A percentile compares a stretch with the other conserved stretches of the same genome.
Conservation (phyloP, 2,888 invertebrate species). For the Dasypolia templi region DNA sequence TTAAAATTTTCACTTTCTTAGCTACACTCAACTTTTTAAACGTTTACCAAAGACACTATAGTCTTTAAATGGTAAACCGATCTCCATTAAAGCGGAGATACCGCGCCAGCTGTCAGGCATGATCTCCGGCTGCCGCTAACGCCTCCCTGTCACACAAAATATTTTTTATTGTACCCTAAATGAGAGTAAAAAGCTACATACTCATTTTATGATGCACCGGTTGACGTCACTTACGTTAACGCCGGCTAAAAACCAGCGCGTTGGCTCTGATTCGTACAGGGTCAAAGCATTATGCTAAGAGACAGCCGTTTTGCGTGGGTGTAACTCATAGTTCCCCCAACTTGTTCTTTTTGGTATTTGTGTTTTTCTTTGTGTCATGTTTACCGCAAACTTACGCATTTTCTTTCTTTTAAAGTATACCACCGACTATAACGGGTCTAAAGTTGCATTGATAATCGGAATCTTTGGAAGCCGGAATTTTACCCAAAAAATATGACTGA, state of each 20-base stretch:
- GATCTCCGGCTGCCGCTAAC: conserved; percentile 92
- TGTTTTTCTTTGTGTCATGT: too few species aligned
- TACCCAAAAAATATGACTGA: neutral
- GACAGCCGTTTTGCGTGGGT: too few species aligned
- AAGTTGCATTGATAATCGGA: too few species aligned
- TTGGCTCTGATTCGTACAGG: too few species aligned
- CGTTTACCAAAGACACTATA: conserved; percentile 5
- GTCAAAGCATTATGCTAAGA: too few species aligned
- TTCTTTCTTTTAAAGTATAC: too few species aligned
- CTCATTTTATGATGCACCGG: neutral
- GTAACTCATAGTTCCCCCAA: too few species aligned
- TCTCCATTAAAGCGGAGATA: conserved; percentile 65
- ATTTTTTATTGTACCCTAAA: neutral
- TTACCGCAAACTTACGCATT: too few species aligned
- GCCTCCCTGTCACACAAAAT: conserved; percentile 91
- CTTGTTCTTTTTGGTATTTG: too few species aligned
- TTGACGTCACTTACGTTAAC: neutral
- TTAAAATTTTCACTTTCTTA: neutral
- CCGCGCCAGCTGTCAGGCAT: conserved; percentile 78
- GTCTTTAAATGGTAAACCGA: conserved; percentile 60
- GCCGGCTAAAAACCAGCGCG: too few species aligned
- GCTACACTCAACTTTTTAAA: neutral
- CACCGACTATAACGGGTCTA: too few species aligned
- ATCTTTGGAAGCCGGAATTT: neutral
- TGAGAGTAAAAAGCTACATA: neutral